These are phyloP conservation scores for Aurelia sp. DNA, from an alignment of 30 jellyfish, hydroid and myxozoan species.

Conservation along the genomic window DNA sequence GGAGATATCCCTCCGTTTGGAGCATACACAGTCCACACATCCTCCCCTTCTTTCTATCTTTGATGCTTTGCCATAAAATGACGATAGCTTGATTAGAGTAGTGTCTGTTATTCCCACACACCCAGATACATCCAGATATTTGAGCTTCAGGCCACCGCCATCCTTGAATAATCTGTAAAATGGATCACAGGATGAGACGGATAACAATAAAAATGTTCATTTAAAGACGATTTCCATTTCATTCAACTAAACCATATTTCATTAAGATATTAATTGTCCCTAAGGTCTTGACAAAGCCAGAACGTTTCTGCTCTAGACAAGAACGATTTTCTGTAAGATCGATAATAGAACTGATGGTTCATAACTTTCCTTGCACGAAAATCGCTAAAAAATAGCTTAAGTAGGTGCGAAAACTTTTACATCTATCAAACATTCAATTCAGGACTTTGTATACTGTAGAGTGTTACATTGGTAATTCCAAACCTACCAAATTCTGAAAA, in stretches of 20 bases:
- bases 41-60: constrained; percentile 14
- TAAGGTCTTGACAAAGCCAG: no score
- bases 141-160: constrained; percentile 76
- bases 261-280: no score
- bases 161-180: constrained; percentile 76
- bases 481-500: no score
- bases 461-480: background rate
- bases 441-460: background rate
- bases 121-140: constrained; percentile 88
- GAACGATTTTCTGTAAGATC: no score
- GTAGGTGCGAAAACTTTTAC: background rate
- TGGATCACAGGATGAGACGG: background rate
- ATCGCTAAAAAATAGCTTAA: background rate
- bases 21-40: constrained; percentile 60
- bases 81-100: constrained; percentile 67
- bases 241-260: no score
- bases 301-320: no score
- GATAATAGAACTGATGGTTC: no score
- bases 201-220: no score
- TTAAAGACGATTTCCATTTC: no score
- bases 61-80: constrained; percentile 61
- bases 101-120: constrained; percentile 86
- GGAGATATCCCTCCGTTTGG: constrained; percentile 3
- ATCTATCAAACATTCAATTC: background rate
- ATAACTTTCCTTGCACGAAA: background rate